Evolutionary conservation across 2,113 vertebrate genomes (phyloP).

Genomic region (Suricata suricatta): DNA sequence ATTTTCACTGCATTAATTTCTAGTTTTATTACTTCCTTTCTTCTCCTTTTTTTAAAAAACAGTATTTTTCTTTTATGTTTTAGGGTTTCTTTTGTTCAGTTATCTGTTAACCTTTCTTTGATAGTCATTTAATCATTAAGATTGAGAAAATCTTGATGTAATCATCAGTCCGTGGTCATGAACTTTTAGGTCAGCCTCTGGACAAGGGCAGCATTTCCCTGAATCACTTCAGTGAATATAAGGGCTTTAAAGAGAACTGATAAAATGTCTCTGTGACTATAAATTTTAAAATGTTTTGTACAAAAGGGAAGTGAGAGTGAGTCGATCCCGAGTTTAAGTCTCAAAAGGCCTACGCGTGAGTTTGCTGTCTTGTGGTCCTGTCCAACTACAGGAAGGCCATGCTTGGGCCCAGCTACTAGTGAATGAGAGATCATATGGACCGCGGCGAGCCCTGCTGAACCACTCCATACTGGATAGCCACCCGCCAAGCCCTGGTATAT

Average conservation of each 20-base stretch:
- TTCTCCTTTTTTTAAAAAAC: neutral
- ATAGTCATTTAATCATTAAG: neutral
- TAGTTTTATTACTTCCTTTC: neutral
- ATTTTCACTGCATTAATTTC: neutral
- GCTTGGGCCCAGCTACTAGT: neutral
- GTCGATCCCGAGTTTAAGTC: neutral
- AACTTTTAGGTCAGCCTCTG: constrained; percentile 88
- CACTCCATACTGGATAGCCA: neutral
- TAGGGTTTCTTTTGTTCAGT: neutral
- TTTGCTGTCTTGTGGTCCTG: neutral
- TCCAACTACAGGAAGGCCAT: neutral
- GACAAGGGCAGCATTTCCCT: constrained; percentile 75
- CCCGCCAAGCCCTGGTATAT: neutral
- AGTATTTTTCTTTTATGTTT: neutral
- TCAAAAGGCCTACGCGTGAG: neutral
- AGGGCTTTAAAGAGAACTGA: constrained; percentile 86
- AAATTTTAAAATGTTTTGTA: constrained; percentile 70
- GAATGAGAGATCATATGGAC: neutral
- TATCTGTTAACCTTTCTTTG: neutral
- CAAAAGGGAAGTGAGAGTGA: constrained; percentile 67
- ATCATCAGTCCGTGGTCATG: constrained; percentile 88
- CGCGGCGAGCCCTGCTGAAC: neutral
- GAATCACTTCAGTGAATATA: constrained; percentile 82
- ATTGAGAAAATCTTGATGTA: neutral
- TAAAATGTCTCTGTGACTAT: neutral